Conservation (phyloP, 2,888 invertebrate species). For the Microplitis manilae region DNA sequence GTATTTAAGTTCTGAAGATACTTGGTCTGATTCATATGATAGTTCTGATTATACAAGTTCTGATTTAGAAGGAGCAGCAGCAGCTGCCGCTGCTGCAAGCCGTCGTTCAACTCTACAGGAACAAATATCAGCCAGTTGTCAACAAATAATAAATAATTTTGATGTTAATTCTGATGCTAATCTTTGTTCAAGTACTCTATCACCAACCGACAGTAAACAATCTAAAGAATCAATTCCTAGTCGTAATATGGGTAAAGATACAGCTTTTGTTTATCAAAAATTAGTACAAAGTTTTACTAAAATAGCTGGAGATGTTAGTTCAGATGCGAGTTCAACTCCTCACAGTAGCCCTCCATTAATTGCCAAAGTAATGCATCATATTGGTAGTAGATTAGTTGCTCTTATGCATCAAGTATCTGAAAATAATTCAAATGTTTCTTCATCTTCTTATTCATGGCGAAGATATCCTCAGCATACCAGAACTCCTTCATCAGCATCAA, state of each 20-base stretch:
- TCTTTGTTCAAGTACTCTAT: no score
- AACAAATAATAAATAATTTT: slow-evolving; percentile 90
- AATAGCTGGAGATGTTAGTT: slow-evolving; percentile 77
- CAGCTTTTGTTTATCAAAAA: slow-evolving; percentile 89
- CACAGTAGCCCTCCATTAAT: slow-evolving; percentile 87
- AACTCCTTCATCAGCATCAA: slow-evolving; percentile 75
- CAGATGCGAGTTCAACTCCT: slow-evolving; percentile 71
- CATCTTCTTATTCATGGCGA: slow-evolving; percentile 75
- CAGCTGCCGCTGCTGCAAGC: slow-evolving; percentile 71
- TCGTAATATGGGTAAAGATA: slow-evolving; percentile 76
- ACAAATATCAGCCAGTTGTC: slow-evolving; percentile 90
- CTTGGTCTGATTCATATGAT: slow-evolving; percentile 95
- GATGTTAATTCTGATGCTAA: slow-evolving; percentile 71
- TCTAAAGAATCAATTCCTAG: no score
- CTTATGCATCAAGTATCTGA: slow-evolving; percentile 94
- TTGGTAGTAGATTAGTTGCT: slow-evolving; percentile 88
- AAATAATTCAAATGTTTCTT: slow-evolving; percentile 73
- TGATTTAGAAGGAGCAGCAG: slow-evolving; percentile 82
- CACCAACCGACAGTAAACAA: no score
- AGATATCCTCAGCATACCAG: slow-evolving; percentile 76
- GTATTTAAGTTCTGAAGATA: slow-evolving; percentile 92
- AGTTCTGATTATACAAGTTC: slow-evolving; percentile 94
- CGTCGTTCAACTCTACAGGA: slow-evolving; percentile 83
- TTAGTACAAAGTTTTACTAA: slow-evolving; percentile 88
- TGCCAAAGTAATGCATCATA: slow-evolving; percentile 93